Percentiles rank a stretch among this genome's conserved stretches.
phyloP scores from a whole-genome alignment of 2,113 vertebrate species.

The Colaptes auratus region DNA sequence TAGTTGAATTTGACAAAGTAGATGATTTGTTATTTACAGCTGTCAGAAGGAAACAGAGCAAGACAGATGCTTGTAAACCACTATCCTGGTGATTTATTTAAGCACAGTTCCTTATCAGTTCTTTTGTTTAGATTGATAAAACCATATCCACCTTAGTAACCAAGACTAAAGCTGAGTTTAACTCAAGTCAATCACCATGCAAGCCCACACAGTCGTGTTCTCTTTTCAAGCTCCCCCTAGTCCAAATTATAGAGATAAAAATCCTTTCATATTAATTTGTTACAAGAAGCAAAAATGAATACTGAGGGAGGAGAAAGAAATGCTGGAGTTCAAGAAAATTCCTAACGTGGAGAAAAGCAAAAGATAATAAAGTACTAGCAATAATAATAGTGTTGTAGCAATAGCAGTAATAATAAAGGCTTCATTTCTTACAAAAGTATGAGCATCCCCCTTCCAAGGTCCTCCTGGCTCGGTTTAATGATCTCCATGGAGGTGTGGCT shows the following conservation, averaged over 20 bases:
- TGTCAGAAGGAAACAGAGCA: neutral
- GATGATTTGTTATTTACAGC: neutral
- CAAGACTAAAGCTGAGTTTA: neutral
- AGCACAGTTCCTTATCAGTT: neutral
- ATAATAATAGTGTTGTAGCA: fast-evolving
- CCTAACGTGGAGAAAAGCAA: neutral
- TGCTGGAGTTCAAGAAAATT: neutral
- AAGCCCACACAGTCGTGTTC: neutral
- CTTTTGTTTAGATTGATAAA: neutral
- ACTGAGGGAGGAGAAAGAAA: neutral
- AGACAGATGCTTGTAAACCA: neutral
- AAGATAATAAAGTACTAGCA: fast-evolving
- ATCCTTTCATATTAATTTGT: neutral
- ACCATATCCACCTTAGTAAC: neutral
- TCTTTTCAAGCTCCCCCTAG: neutral
- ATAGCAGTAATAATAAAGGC: fast-evolving
- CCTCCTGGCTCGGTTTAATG: neutral
- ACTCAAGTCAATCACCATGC: neutral
- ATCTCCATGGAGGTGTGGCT: fast-evolving
- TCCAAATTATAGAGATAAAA: neutral
- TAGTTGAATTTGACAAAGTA: neutral
- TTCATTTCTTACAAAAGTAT: neutral
- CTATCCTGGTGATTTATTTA: neutral
- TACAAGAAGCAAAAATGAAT: neutral
- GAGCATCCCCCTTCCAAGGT: fast-evolving